Conservation (phyloP, 2,797 vertebrate genomes). For the Okamejei kenojei region DNA sequence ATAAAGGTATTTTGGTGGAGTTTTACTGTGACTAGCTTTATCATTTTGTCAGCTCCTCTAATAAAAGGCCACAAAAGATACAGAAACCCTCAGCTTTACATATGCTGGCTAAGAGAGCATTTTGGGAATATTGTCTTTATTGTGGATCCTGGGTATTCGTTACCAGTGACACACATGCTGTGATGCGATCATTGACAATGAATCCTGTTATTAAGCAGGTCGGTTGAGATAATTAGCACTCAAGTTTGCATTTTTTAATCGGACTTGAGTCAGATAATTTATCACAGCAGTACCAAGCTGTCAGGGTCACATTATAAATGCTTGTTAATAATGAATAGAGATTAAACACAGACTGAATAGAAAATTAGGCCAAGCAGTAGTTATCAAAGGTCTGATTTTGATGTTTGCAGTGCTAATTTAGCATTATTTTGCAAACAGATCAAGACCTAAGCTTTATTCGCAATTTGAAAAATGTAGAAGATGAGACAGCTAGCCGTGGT, state of each 20-base stretch:
- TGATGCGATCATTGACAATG: conserved; percentile 66
- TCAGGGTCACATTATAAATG: conserved; percentile 70
- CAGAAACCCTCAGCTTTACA: conserved; percentile 61
- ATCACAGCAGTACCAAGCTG: conserved; percentile 69
- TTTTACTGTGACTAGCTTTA: conserved; percentile 61
- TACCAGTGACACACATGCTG: conserved; percentile 62
- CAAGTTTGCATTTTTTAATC: conserved; percentile 65
- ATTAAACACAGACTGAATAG: conserved; percentile 61
- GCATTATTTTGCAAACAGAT: conserved; percentile 59
- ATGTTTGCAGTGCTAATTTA: conserved; percentile 58
- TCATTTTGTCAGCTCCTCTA: conserved; percentile 68
- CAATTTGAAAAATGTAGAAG: neutral
- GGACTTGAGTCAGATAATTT: conserved; percentile 70
- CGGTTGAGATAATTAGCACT: conserved; percentile 70
- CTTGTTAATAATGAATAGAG: conserved; percentile 72
- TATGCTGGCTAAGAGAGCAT: conserved; percentile 59
- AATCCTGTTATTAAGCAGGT: conserved; percentile 62
- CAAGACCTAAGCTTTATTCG: conserved; percentile 43
- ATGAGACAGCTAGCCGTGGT: conserved; percentile 36
- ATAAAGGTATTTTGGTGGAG: conserved; percentile 58
- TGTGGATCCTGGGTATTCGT: conserved; percentile 48
- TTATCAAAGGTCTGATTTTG: conserved; percentile 55
- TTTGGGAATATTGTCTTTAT: conserved; percentile 55
- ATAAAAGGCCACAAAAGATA: conserved; percentile 65
- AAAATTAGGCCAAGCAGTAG: conserved; percentile 57